Conservation (phyloP, 2,113 vertebrate species). For the Phainopepla nitens region DNA sequence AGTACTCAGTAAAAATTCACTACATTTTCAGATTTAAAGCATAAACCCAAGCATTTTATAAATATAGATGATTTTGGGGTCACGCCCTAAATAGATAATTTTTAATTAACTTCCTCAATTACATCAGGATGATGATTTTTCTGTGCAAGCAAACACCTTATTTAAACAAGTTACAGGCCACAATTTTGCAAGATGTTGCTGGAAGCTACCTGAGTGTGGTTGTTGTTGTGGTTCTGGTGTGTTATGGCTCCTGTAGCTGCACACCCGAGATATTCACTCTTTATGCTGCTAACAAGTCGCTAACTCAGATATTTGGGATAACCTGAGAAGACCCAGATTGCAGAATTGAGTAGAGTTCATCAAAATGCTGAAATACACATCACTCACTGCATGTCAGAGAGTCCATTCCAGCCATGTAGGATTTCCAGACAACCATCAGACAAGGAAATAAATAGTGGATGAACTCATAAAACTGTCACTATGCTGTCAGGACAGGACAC, state of each 20-base stretch:
- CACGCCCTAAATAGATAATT: background rate
- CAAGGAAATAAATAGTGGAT: background rate
- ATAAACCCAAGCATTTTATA: background rate
- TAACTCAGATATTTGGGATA: background rate
- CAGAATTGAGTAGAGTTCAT: background rate
- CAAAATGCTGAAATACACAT: background rate
- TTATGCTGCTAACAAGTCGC: background rate
- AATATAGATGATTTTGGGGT: background rate
- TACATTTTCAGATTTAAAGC: background rate
- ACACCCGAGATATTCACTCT: too few species aligned
- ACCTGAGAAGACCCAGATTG: background rate
- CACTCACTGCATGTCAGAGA: accelerated
- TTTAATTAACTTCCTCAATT: background rate
- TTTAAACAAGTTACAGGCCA: background rate
- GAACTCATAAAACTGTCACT: background rate
- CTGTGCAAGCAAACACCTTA: accelerated
- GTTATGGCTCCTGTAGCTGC: background rate
- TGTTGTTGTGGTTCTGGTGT: background rate
- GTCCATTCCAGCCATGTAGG: background rate
- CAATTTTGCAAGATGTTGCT: background rate
- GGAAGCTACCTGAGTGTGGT: background rate
- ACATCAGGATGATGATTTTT: background rate
- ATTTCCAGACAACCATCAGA: background rate
- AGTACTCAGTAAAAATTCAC: background rate
- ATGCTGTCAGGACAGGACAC: background rate